Evolutionary conservation across 2,888 invertebrate genomes (phyloP), one percentile per base, ranked within the genome.

Genomic region (Mystacides longicornis): DNA sequence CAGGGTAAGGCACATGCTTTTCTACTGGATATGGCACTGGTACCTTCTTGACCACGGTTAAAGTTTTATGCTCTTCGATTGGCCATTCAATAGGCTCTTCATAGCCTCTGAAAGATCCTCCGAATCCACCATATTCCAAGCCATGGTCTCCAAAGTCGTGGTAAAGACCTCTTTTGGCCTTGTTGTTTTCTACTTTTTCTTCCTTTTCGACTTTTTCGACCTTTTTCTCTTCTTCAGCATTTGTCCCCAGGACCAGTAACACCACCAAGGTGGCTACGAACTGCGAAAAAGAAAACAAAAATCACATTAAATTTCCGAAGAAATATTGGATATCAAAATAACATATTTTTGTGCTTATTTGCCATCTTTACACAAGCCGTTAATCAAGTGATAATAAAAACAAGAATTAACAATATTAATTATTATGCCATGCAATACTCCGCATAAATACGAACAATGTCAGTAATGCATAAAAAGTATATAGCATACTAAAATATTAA

Each of bases 1-100:
- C 85, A 1, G 87, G 86, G 64, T 79, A 78, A 49, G 84, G 85
- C 54, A 86, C 78, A 64, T 80, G 82, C 63, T 82, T 85, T 65
- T 86, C 85, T 55, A 89, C 88, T 53, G 83, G 87, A 67, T 86
- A 85, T 46, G 85, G 85, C 46, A 81, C 81, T 27, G 85, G 81
- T 49, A 87, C 81, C 62, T 83, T 86, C 72, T 87, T 87, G 62
- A 87, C 81, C 23, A 90, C 81, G 11, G 88, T 87, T 61, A 86
- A 69, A 47, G 82, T 83, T 66, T 86, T 86, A 65, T 84, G 80
- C 63, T 83, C 80, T 54, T 79, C 77, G 48, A 69, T 68, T 42
- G 72, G 73, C 37, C 64, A 19, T 23, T 63, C 61, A 1, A 62
- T 62, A n/a, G 62, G 62, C 23, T 60, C 63, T 22, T 62, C 63